Conservation (phyloP, 2,797 vertebrate species). For the Darevskia mixta region DNA sequence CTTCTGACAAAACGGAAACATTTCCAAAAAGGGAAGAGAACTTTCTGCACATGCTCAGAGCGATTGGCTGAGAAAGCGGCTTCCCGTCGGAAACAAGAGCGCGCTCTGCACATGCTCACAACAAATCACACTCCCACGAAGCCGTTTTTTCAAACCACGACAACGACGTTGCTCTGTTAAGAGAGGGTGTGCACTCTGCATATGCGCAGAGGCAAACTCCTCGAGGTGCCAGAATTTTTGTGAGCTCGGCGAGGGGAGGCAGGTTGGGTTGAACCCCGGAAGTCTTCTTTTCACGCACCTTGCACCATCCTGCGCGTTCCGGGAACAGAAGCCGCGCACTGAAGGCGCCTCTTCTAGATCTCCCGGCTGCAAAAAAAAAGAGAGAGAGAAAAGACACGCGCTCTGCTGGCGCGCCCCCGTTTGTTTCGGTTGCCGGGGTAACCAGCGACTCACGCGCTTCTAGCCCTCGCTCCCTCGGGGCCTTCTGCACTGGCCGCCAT, state of each 20-base stretch:
- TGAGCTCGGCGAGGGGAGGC: background rate
- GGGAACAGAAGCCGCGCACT: background rate
- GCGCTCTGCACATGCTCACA: background rate
- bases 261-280: background rate
- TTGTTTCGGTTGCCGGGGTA: constrained; percentile 30
- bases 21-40: background rate
- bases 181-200: background rate
- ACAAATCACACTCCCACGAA: background rate
- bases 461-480: background rate
- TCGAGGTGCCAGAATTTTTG: background rate
- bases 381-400: too few species aligned
- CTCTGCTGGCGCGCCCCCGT: rapidly evolving
- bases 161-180: background rate
- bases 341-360: too few species aligned
- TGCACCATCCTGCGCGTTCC: background rate
- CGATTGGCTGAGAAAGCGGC: background rate
- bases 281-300: background rate
- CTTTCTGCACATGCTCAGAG: background rate
- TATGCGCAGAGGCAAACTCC: background rate
- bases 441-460: background rate
- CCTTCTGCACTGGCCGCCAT: background rate
- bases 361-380: too few species aligned
- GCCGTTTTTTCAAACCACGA: too few species aligned
- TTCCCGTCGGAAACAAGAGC: too few species aligned
- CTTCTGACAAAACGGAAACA: too few species aligned